A percentile compares a stretch with the other conserved stretches of the same genome.
These are phyloP conservation scores for Leuctra nigra DNA, from an alignment of 2,888 invertebrate species.

Conservation along the genomic window DNA sequence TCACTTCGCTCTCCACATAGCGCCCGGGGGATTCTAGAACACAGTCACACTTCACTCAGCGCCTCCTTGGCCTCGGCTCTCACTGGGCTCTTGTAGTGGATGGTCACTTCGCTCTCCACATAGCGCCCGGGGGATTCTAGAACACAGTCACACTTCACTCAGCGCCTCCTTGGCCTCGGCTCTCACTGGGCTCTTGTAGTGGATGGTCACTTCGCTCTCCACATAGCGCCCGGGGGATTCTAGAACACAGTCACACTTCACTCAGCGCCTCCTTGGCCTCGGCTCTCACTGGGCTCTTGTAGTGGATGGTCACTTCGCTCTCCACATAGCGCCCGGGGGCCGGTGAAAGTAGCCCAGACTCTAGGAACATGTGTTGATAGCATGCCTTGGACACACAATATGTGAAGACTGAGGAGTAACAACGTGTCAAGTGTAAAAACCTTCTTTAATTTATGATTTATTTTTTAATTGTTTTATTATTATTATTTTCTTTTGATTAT, in stretches of 20 bases:
- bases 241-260: slow-evolving; percentile 89
- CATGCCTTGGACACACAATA: too few species aligned
- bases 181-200: slow-evolving; percentile 83
- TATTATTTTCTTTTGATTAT: too few species aligned
- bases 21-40: slow-evolving; percentile 83
- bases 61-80: slow-evolving; percentile 80
- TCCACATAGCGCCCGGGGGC: slow-evolving; percentile 84
- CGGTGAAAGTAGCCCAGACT: too few species aligned
- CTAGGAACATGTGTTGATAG: too few species aligned
- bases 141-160: slow-evolving; percentile 84
- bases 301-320: slow-evolving; percentile 91
- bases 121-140: slow-evolving; percentile 86
- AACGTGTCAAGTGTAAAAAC: too few species aligned
- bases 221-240: slow-evolving; percentile 85
- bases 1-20: slow-evolving; percentile 88
- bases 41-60: slow-evolving; percentile 74
- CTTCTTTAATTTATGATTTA: too few species aligned
- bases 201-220: slow-evolving; percentile 90
- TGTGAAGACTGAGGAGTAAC: too few species aligned
- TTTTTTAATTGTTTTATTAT: too few species aligned
- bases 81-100: slow-evolving; percentile 86
- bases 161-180: slow-evolving; percentile 74
- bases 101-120: slow-evolving; percentile 89
- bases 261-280: slow-evolving; percentile 73
- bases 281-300: slow-evolving; percentile 79